phyloP scores from a whole-genome alignment of 1,140 invertebrate species.

The Andricus grossulariae region DNA sequence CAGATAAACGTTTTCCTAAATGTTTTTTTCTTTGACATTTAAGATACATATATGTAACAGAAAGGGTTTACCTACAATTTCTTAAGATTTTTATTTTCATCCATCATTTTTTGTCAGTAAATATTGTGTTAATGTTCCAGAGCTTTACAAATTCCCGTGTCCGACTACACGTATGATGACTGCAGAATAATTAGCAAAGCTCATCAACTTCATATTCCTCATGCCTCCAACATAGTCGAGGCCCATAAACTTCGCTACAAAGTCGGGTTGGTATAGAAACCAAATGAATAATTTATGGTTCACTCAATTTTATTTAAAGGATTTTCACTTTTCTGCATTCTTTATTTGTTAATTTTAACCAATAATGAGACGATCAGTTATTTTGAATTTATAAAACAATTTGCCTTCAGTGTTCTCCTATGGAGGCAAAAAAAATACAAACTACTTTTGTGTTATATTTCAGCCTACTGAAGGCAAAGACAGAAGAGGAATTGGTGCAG shows the following conservation, averaged over 20 bases:
- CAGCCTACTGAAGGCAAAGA: conserved; percentile 73
- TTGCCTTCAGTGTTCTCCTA: too few relatives aligned
- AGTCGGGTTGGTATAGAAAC: conserved; percentile 78
- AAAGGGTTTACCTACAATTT: neutral
- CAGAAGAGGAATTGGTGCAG: conserved; percentile 72
- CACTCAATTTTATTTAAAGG: conserved; percentile 38
- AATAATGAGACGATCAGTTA: neutral
- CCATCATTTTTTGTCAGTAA: neutral
- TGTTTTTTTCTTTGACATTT: neutral
- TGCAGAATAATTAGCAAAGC: conserved; percentile 89
- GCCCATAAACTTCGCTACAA: conserved; percentile 84
- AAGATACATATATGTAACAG: neutral
- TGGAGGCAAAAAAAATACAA: too few relatives aligned
- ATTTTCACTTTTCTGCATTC: too few relatives aligned
- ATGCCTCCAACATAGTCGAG: conserved; percentile 84
- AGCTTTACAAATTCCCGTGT: conserved; percentile 86
- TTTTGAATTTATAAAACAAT: too few relatives aligned
- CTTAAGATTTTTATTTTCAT: too few relatives aligned
- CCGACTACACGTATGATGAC: conserved; percentile 96
- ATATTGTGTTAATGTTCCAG: conserved; percentile 76
- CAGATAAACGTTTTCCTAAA: neutral
- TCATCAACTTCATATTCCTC: conserved; percentile 86
- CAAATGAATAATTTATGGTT: conserved; percentile 30
- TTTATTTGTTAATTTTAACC: too few relatives aligned
- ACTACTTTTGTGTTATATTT: conserved; percentile 21